Evolutionary conservation across 2,113 vertebrate genomes (phyloP).

Genomic region (Microcebus murinus): DNA sequence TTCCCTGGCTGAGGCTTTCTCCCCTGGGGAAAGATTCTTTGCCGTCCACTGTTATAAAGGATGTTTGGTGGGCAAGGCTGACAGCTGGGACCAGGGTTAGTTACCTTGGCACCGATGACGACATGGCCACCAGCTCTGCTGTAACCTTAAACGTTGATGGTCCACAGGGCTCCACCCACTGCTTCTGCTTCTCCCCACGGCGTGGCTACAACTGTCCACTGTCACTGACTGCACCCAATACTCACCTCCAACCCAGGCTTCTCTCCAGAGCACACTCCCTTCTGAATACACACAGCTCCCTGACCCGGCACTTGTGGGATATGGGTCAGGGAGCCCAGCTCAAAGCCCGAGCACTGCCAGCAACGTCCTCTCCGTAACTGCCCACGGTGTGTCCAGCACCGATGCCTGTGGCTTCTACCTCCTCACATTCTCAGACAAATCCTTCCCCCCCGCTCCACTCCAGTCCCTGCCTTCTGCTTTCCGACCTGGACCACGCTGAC

Average conservation of each 20-base stretch:
- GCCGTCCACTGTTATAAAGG: background rate
- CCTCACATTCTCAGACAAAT: background rate
- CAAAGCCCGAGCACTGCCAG: background rate
- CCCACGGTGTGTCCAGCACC: background rate
- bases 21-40: background rate
- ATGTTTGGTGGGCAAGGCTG: background rate
- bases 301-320: accelerated
- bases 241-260: background rate
- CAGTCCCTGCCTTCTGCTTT: background rate
- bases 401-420: background rate
- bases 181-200: too few species aligned
- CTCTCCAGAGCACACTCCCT: background rate
- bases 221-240: background rate
- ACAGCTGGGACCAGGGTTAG: background rate
- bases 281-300: background rate
- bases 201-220: background rate
- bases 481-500: background rate
- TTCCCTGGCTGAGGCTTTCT: background rate
- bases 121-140: background rate
- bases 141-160: background rate
- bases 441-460: background rate
- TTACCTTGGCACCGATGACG: background rate
- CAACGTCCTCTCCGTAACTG: background rate
- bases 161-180: background rate
- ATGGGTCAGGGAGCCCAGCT: background rate